A percentile compares a stretch with the other conserved stretches of the same genome.
Evolutionary conservation across 2,888 invertebrate species (phyloP).

Genomic region (Drosophila merina): DNA sequence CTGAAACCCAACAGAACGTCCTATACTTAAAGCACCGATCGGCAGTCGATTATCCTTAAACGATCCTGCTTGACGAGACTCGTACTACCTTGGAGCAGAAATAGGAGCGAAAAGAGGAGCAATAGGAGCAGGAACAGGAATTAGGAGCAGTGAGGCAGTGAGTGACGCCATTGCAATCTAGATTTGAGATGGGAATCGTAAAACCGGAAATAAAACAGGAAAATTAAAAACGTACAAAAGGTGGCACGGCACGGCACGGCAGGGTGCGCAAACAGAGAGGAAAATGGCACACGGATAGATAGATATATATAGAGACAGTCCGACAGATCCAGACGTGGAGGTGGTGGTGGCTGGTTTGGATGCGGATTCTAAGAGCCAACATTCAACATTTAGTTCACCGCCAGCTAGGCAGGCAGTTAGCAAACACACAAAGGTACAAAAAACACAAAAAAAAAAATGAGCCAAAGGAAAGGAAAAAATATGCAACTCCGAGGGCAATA

Average conservation of each 20-base stretch:
- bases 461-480: conserved; percentile 38
- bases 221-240: conserved; percentile 84
- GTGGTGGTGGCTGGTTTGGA: neutral
- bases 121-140: conserved; percentile 1
- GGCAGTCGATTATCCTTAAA: neutral
- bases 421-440: conserved; percentile 56
- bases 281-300: conserved; percentile 32
- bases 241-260: conserved; percentile 51
- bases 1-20: neutral
- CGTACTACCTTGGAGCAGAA: neutral
- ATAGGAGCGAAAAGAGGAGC: neutral
- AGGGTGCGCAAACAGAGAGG: conserved; percentile 62
- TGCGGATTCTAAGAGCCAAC: conserved; percentile 36
- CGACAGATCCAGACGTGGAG: conserved; percentile 40
- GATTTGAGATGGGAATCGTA: conserved; percentile 83
- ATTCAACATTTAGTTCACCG: conserved; percentile 38
- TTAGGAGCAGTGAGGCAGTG: conserved; percentile 2
- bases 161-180: conserved; percentile 75
- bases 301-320: conserved; percentile 37
- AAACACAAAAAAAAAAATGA: conserved; percentile 16
- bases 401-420: conserved; percentile 59
- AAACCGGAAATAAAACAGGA: conserved; percentile 84
- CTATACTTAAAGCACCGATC: neutral
- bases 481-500: conserved; percentile 76
- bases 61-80: conserved; percentile 1